Evolutionary conservation across 2,113 vertebrate genomes (phyloP), one percentile per base, ranked within the genome.

Genomic region (Pimephales promelas): DNA sequence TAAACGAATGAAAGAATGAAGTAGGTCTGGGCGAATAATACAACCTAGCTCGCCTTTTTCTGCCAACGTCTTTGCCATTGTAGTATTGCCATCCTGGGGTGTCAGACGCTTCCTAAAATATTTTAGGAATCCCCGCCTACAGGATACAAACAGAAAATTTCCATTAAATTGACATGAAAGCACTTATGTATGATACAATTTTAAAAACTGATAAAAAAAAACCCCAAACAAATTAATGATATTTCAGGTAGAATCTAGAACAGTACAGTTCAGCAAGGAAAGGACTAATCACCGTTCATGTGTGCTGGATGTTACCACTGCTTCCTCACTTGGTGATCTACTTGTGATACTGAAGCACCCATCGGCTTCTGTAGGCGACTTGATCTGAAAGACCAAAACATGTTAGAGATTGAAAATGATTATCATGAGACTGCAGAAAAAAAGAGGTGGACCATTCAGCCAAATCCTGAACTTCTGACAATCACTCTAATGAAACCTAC

Each of bases 261-360:
- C 22, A n/a, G 36, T 20, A 31, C 57, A 13, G 26, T 62, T 28
- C 59, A 62, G 26, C 18, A 22, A 68, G 18, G 18, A 66, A 66
- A 66, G 20, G 64, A 43, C 40, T 34, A 18, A 92, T 28, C 91
- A 98, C 97, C 84, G 97, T 74, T 98, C 97, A 2, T 91, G 88
- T 11, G 92, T 95, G 16, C 83, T 93, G 83, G 87, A 88, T 76
- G 0, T 92, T 47, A 75, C 90, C 47, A 85, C 83, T 66, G 28
- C 86, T 1, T 79, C 4, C 0, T 96, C 94, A 22, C 84, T 84
- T 0, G 82, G 22, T 24, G 81, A 83, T 68, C 90, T 94, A 47
- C 91, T 87, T 28, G 88, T 94, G 14, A 91, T 20, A 18, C 84
- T 86, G 0, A 62, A 95, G 24, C 90, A 93, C n/a, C 89, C 86